Conservation (phyloP, 2,113 vertebrate genomes). For the Prietella phreatophila region DNA sequence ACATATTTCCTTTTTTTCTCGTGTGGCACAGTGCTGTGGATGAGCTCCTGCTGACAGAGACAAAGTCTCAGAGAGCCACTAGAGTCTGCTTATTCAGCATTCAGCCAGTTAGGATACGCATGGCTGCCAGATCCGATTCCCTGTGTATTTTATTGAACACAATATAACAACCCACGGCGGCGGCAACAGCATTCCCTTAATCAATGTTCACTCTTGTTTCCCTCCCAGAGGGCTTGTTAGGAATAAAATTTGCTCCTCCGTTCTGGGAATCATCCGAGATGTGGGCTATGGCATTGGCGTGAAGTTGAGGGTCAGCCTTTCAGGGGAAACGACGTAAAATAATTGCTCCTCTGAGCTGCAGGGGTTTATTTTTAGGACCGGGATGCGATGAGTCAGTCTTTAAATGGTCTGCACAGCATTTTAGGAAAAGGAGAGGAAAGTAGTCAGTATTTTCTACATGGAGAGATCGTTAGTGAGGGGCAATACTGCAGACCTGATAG, state of each 20-base stretch:
- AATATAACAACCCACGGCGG: slow-evolving; percentile 47
- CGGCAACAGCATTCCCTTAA: slow-evolving; percentile 51
- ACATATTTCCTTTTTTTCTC: not conserved
- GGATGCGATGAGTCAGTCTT: not conserved
- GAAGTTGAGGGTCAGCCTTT: slow-evolving; percentile 13
- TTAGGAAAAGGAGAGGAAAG: not conserved
- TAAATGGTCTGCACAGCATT: not conserved
- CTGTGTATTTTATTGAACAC: slow-evolving; percentile 54
- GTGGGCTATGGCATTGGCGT: slow-evolving; percentile 11
- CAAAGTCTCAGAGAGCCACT: slow-evolving; percentile 25
- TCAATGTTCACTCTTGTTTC: slow-evolving; percentile 41
- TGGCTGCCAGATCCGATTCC: slow-evolving; percentile 38
- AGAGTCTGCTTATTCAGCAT: slow-evolving; percentile 51
- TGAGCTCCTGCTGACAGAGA: slow-evolving; percentile 38
- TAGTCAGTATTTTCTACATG: not conserved
- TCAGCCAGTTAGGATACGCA: not conserved
- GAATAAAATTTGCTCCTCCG: slow-evolving; percentile 43
- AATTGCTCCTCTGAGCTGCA: slow-evolving; percentile 32
- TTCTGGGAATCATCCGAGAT: slow-evolving; percentile 24
- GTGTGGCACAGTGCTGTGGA: not conserved
- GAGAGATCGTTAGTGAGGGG: not conserved
- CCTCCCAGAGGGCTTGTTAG: slow-evolving; percentile 57
- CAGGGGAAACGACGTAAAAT: slow-evolving; percentile 32
- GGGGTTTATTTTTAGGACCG: slow-evolving; percentile 29
- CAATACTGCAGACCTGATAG: not conserved